Conservation (phyloP, 2,797 vertebrate species). For the Balearica regulorum region DNA sequence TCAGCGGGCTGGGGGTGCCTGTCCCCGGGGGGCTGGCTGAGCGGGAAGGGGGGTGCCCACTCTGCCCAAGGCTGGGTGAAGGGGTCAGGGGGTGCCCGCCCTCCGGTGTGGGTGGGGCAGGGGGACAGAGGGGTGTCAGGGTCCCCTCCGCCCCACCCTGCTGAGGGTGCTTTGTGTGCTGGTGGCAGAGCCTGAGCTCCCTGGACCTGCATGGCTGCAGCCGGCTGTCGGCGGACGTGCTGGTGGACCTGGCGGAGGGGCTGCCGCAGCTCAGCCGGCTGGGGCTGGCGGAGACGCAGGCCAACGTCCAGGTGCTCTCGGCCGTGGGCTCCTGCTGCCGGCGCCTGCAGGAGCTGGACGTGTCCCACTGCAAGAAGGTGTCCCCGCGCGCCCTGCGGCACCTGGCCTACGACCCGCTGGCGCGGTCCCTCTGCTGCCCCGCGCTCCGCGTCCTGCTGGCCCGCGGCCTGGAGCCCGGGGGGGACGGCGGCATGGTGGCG, state of each 20-base stretch:
- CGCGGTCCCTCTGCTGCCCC: not conserved
- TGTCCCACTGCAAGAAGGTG: conserved; percentile 78
- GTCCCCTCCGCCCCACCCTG: rapidly evolving
- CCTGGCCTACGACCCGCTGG: conserved; percentile 61
- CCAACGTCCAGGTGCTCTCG: conserved; percentile 72
- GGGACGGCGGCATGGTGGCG: not conserved
- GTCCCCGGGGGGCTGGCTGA: no score
- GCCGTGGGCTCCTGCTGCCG: conserved; percentile 70
- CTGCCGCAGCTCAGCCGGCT: conserved; percentile 75
- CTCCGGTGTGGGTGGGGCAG: no score
- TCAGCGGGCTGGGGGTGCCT: not conserved
- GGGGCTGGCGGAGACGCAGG: conserved; percentile 74
- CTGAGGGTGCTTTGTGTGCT: not conserved
- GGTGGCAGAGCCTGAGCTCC: conserved; percentile 54
- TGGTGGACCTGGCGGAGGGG: conserved; percentile 70
- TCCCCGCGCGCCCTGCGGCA: conserved; percentile 69
- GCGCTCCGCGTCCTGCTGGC: conserved; percentile 73
- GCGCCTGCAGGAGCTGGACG: conserved; percentile 77
- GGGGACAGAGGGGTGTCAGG: not conserved
- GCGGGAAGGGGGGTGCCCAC: no score
- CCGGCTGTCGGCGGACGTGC: conserved; percentile 62
- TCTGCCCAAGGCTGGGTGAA: not conserved
- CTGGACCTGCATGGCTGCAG: conserved; percentile 68
- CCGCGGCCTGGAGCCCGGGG: conserved; percentile 66
- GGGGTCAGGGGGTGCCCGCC: not conserved